These are phyloP conservation scores for Hyles lineata DNA, from an alignment of 2,888 invertebrate species.

Conservation along the genomic window DNA sequence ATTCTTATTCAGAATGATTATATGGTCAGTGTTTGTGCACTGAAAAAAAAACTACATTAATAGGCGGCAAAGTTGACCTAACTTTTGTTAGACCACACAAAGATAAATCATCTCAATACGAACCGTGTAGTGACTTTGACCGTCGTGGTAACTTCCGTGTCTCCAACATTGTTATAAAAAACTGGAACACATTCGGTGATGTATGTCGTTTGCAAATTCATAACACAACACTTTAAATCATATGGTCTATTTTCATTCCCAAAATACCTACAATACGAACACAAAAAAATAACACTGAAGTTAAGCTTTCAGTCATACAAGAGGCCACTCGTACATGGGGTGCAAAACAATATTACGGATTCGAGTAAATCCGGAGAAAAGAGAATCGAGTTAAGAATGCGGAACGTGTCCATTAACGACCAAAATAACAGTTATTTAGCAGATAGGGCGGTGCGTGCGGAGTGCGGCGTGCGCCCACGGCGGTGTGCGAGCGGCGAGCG, in stretches of 20 bases:
- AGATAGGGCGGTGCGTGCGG: slow-evolving; percentile 71
- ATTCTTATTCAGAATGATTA: background rate
- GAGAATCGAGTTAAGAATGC: slow-evolving; percentile 74
- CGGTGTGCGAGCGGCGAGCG: slow-evolving; percentile 61
- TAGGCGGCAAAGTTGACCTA: background rate
- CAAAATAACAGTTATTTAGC: slow-evolving; percentile 82
- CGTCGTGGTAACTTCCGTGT: slow-evolving; percentile 76
- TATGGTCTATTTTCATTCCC: slow-evolving; percentile 69
- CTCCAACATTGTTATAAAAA: slow-evolving; percentile 73
- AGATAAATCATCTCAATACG: slow-evolving; percentile 48
- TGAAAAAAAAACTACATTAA: background rate
- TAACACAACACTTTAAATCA: slow-evolving; percentile 74
- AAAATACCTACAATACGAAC: slow-evolving; percentile 42
- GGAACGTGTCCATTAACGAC: slow-evolving; percentile 81
- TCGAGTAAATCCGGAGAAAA: slow-evolving; percentile 54
- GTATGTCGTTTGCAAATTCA: slow-evolving; percentile 68
- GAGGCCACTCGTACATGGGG: slow-evolving; percentile 43
- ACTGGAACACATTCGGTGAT: slow-evolving; percentile 57
- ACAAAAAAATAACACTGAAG: slow-evolving; percentile 56
- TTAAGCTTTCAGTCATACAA: slow-evolving; percentile 14
- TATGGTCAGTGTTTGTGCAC: background rate
- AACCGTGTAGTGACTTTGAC: slow-evolving; percentile 77
- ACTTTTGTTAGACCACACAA: slow-evolving; percentile 2
- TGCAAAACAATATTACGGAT: slow-evolving; percentile 55
- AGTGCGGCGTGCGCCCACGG: slow-evolving; percentile 63